Base-by-base conservation (phyloP, 2,797 vertebrate genomes). In the Carapus acus region DNA sequence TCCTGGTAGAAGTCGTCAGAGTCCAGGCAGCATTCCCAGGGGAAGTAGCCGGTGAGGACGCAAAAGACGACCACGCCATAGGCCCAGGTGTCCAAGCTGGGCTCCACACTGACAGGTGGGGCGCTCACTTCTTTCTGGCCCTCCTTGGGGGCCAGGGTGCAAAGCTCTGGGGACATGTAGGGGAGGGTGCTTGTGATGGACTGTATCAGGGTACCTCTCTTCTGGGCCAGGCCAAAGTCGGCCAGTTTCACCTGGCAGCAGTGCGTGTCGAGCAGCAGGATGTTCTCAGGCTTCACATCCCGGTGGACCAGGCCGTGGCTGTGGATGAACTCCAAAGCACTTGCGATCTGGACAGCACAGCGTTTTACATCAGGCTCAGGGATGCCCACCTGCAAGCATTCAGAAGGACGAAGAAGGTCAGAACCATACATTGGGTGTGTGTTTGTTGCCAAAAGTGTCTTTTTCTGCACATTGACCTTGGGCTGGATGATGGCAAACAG, bases 211-310 rank as follows among this genome's bases (percentile, higher is more conserved):
- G 88, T 86, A 40, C 90, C 90, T 21, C 71, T 71, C 42, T 83
- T 88, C 74, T 91, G 90, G n/a, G 89, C 87, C n/a, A 91, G 82
- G 14, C 90, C 90, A 19, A 91, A 91, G 74, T 91, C 90, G 1
- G 90, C 87, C 56, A 91, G 83, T 58, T 91, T 91, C 37, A 91
- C 85, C 9, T 78, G 78, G 19, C 69, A 57, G 70, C 90, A 91
- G 42, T 81, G 84, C 33, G 34, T 75, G 76, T 91, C 90, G 69
- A 90, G 68, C 23, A 91, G 81, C 2, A 91, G 84, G 31, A 91
- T 81, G 67, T 91, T 91, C 71, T 91, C 90, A 1, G 90, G 90
- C 57, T 91, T 91, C 48, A 91, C 72, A 44, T 91, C 90, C 0
- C 90, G 86, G 58, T 91, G 90, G 22, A 91, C 89, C 58, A 91